Evolutionary conservation across 1,140 invertebrate species (phyloP).

Genomic region (Drosophila subpulchrella): DNA sequence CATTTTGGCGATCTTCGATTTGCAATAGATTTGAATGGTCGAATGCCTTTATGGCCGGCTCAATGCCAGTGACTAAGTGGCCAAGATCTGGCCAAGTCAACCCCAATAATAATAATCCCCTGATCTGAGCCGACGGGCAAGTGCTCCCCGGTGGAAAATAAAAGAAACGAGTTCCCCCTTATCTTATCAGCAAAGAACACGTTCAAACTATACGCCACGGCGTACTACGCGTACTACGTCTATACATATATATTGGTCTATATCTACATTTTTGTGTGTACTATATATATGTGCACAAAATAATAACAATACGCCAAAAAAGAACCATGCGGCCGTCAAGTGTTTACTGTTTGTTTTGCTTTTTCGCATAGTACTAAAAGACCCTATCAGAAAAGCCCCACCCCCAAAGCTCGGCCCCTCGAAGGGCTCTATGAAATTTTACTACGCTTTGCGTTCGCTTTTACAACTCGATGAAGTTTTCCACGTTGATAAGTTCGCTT

Average conservation of each 20-base stretch:
- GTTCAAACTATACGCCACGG: constrained; percentile 49
- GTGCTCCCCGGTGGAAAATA: neutral
- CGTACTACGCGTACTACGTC: constrained; percentile 37
- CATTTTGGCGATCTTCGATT: constrained; percentile 18
- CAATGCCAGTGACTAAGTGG: constrained; percentile 27
- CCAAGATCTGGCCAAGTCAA: constrained; percentile 24
- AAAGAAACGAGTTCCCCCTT: constrained; percentile 16
- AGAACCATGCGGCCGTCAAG: constrained; percentile 67
- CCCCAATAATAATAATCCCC: constrained; percentile 23
- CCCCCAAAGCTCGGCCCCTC: constrained; percentile 5
- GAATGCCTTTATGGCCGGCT: constrained; percentile 40
- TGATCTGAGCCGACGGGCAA: constrained; percentile 14
- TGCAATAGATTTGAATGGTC: constrained; percentile 26
- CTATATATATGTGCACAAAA: constrained; percentile 42
- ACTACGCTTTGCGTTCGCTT: constrained; percentile 29
- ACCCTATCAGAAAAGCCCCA: neutral
- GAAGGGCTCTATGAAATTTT: constrained; percentile 16
- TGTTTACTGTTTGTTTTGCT: constrained; percentile 66
- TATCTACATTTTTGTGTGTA: constrained; percentile 24
- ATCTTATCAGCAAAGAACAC: constrained; percentile 50
- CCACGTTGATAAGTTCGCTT: constrained; percentile 30
- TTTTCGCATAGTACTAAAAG: constrained; percentile 16
- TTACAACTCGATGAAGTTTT: constrained; percentile 31
- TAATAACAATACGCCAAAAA: constrained; percentile 74
- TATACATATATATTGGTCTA: constrained; percentile 7